A percentile compares a stretch with the other conserved stretches of the same genome.
Conservation (phyloP, 1,140 invertebrate genomes). For the Zophobas atratus region DNA sequence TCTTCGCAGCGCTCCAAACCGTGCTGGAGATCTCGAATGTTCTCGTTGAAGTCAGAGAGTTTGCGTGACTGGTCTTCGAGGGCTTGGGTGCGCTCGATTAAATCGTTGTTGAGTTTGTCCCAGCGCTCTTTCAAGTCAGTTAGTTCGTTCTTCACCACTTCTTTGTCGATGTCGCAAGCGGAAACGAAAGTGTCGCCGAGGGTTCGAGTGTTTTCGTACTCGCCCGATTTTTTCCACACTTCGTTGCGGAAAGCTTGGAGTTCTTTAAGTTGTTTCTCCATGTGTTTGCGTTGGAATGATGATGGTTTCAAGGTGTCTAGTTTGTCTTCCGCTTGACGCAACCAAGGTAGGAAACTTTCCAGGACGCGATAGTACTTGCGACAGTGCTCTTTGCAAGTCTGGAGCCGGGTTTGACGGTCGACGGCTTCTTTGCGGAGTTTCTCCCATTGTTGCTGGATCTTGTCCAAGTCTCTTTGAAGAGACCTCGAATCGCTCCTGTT, state of each 20-base stretch:
- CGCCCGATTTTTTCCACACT: conserved; percentile 90
- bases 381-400: conserved; percentile 92
- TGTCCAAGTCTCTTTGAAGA: conserved; percentile 82
- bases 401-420: conserved; percentile 87
- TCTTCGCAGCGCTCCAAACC: conserved; percentile 90
- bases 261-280: conserved; percentile 92
- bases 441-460: conserved; percentile 92
- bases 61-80: conserved; percentile 89
- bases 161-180: conserved; percentile 92
- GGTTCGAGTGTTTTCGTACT: conserved; percentile 90
- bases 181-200: conserved; percentile 89
- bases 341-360: conserved; percentile 91
- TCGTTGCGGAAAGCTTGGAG: conserved; percentile 93
- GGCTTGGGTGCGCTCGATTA: conserved; percentile 77
- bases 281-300: conserved; percentile 87
- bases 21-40: conserved; percentile 85
- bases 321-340: conserved; percentile 89
- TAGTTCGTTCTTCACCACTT: conserved; percentile 88
- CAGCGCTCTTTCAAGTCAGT: conserved; percentile 87
- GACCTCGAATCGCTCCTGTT: conserved; percentile 72
- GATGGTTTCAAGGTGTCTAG: conserved; percentile 84
- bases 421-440: conserved; percentile 88
- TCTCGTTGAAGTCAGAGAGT: conserved; percentile 89
- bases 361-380: conserved; percentile 89
- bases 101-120: conserved; percentile 91